phyloP scores from a whole-genome alignment of 2,888 invertebrate species.

The Cactoblastis cactorum region DNA sequence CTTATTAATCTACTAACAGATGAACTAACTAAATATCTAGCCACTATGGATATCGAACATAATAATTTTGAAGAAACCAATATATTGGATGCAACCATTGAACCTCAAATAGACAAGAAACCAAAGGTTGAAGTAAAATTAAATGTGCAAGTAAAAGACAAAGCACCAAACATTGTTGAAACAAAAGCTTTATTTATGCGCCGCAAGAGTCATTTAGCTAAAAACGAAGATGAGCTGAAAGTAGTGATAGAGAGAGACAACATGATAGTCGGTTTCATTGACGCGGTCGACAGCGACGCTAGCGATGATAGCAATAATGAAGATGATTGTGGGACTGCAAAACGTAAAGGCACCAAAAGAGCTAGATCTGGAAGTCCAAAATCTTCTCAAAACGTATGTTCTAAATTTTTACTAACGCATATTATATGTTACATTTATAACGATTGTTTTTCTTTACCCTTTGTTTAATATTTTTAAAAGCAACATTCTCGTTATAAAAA shows the following conservation, averaged over 20 bases:
- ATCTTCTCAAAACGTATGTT: conserved; percentile 46
- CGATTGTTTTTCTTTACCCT: no score
- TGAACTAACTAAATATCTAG: conserved; percentile 56
- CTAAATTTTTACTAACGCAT: not conserved
- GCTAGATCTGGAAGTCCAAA: conserved; percentile 51
- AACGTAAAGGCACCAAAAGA: conserved; percentile 51
- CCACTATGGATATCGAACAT: conserved; percentile 66
- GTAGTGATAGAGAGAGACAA: conserved; percentile 72
- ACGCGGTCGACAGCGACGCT: conserved; percentile 60
- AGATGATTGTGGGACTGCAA: conserved; percentile 36
- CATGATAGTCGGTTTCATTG: conserved; percentile 69
- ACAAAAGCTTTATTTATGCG: conserved; percentile 42
- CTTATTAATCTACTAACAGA: conserved; percentile 61
- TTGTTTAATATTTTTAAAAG: no score
- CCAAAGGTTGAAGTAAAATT: conserved; percentile 19
- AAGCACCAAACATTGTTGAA: conserved; percentile 24
- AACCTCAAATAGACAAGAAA: conserved; percentile 23
- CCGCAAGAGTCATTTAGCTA: conserved; percentile 44
- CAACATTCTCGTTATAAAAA: no score
- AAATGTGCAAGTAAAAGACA: conserved; percentile 3
- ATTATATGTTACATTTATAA: not conserved
- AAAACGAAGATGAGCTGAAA: conserved; percentile 58
- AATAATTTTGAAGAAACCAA: conserved; percentile 36
- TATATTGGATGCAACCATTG: conserved; percentile 27
- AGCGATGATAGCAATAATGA: conserved; percentile 60